A percentile compares a stretch with the other conserved stretches of the same genome.
Conservation (phyloP, 2,888 invertebrate species). For the Nomada ruficornis region DNA sequence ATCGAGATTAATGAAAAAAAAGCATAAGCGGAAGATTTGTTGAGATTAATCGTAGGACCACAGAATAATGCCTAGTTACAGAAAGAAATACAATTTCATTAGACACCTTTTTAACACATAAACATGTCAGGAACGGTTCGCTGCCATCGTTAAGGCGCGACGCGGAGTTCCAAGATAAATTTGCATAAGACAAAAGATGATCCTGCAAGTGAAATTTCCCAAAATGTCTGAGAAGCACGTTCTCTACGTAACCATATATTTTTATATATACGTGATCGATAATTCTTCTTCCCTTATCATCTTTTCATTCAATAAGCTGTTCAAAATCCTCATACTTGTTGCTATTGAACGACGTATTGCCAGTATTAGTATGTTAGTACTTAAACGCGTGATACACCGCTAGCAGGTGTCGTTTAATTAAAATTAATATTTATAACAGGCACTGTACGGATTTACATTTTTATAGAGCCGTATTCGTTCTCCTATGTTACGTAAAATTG, state of each 20-base stretch:
- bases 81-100: not conserved
- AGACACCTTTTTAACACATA: not conserved
- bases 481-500: not conserved
- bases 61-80: not conserved
- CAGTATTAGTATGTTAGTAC: slow-evolving; percentile 45
- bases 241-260: slow-evolving; percentile 19
- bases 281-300: slow-evolving; percentile 1
- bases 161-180: not conserved
- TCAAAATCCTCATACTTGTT: slow-evolving; percentile 8
- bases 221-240: not conserved
- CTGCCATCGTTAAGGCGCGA: slow-evolving; percentile 31
- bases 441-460: not conserved
- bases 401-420: slow-evolving; percentile 13
- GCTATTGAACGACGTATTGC: slow-evolving; percentile 5
- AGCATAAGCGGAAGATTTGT: not conserved
- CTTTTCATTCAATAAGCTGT: not conserved
- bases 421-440: not conserved
- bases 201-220: slow-evolving; percentile 3
- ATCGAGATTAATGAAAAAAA: not conserved
- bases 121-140: slow-evolving; percentile 3
- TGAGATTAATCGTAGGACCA: not conserved
- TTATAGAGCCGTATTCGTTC: not conserved
- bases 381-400: slow-evolving; percentile 10
- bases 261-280: slow-evolving; percentile 2
- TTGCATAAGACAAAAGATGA: not conserved